phyloP scores from a whole-genome alignment of 2,113 vertebrate species.

The Hoplias malabaricus region DNA sequence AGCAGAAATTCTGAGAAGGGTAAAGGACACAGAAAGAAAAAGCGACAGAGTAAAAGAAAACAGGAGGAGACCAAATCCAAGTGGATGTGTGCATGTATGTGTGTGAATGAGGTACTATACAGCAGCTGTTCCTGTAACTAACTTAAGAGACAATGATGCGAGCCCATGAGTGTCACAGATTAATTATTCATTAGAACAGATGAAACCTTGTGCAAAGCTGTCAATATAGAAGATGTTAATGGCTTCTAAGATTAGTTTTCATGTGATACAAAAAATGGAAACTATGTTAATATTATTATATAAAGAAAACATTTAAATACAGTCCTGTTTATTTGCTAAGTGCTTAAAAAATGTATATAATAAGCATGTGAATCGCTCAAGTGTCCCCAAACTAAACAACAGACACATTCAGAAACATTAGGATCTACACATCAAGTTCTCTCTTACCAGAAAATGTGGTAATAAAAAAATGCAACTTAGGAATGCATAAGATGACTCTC shows the following conservation, averaged over 20 bases:
- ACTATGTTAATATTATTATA: not conserved
- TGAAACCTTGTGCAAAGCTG: conserved; percentile 43
- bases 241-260: conserved; percentile 21
- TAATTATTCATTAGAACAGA: conserved; percentile 51
- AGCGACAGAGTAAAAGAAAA: not conserved
- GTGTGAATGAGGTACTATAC: conserved; percentile 28
- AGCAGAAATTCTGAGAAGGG: conserved; percentile 23
- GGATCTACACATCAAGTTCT: too few species aligned
- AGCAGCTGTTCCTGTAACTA: conserved; percentile 49
- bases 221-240: conserved; percentile 45
- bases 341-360: too few species aligned
- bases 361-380: too few species aligned
- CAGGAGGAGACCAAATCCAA: conserved; percentile 5
- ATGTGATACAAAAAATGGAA: not conserved
- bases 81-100: conserved; percentile 9
- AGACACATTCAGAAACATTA: too few species aligned
- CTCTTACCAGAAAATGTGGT: too few species aligned
- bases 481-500: too few species aligned
- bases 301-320: not conserved
- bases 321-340: too few species aligned
- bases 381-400: too few species aligned
- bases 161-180: conserved; percentile 45
- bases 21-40: conserved; percentile 2
- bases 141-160: conserved; percentile 29
- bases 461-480: too few species aligned